These are phyloP conservation scores for Chymomyza procnemis DNA, from an alignment of 2,888 invertebrate genomes.

Conservation along the genomic window DNA sequence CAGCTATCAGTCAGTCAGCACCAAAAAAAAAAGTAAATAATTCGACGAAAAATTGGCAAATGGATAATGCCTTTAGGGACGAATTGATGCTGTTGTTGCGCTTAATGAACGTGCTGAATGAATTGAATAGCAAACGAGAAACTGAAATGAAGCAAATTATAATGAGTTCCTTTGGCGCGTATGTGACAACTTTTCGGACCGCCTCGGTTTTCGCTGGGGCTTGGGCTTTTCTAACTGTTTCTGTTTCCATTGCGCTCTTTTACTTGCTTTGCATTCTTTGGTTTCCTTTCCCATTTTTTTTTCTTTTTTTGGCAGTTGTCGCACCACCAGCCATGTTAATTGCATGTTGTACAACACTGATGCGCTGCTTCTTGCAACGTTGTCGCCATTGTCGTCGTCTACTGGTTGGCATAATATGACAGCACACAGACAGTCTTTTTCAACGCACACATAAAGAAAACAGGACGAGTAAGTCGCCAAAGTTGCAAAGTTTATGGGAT, in stretches of 20 bases:
- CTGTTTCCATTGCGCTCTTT: not conserved
- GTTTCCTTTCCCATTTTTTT: constrained; percentile 12
- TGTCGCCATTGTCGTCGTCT: not conserved
- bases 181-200: constrained; percentile 22
- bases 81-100: constrained; percentile 13
- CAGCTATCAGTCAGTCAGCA: not conserved
- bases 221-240: constrained; percentile 9
- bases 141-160: constrained; percentile 51
- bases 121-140: constrained; percentile 47
- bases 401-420: constrained; percentile 41
- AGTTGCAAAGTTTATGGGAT: not conserved
- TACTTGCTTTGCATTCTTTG: not conserved
- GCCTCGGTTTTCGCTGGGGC: constrained; percentile 13
- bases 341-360: constrained; percentile 60
- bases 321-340: constrained; percentile 45
- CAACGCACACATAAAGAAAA: constrained; percentile 10
- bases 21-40: not conserved
- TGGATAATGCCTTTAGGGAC: not conserved
- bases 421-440: constrained; percentile 6
- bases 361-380: constrained; percentile 45
- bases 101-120: constrained; percentile 38
- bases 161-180: constrained; percentile 50
- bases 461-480: not conserved
- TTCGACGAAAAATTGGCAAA: not conserved
- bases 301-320: constrained; percentile 31